Conservation (phyloP, 2,113 vertebrate genomes). For the Larimichthys polyactis region DNA sequence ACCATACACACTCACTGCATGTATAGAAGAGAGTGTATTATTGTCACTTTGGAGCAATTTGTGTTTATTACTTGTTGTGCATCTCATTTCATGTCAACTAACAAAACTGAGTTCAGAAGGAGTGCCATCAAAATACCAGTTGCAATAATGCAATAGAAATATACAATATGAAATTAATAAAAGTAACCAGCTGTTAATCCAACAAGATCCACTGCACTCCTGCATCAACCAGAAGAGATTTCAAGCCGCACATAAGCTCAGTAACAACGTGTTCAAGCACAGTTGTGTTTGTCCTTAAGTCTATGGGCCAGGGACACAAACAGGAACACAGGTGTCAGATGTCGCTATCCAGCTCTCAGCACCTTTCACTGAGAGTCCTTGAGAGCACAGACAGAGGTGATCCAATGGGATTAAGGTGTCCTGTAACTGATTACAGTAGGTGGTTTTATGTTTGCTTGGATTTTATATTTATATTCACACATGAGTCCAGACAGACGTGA, state of each 20-base stretch:
- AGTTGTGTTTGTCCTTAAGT: constrained; percentile 25
- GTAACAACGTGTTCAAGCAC: neutral
- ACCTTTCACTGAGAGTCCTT: constrained; percentile 37
- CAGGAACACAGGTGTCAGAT: constrained; percentile 48
- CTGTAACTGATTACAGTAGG: neutral
- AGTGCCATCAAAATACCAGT: neutral
- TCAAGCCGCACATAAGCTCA: neutral
- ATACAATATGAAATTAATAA: neutral
- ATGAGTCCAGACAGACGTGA: constrained; percentile 16
- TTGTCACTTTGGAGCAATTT: neutral
- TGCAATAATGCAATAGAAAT: neutral
- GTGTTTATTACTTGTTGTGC: neutral
- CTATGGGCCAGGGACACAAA: constrained; percentile 16
- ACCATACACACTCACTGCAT: neutral
- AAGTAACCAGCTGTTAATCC: neutral
- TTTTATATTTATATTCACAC: constrained; percentile 8
- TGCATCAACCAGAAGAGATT: neutral
- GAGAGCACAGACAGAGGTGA: constrained; percentile 32
- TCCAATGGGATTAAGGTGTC: neutral
- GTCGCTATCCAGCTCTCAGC: constrained; percentile 45
- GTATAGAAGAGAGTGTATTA: neutral
- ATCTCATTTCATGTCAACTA: neutral
- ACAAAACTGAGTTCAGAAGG: neutral
- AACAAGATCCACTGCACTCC: neutral
- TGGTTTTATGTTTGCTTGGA: constrained; percentile 18